Percentiles rank a stretch among this genome's conserved stretches.
These are phyloP conservation scores for Tetrao urogallus DNA, from an alignment of 2,113 vertebrate genomes.

Conservation along the genomic window DNA sequence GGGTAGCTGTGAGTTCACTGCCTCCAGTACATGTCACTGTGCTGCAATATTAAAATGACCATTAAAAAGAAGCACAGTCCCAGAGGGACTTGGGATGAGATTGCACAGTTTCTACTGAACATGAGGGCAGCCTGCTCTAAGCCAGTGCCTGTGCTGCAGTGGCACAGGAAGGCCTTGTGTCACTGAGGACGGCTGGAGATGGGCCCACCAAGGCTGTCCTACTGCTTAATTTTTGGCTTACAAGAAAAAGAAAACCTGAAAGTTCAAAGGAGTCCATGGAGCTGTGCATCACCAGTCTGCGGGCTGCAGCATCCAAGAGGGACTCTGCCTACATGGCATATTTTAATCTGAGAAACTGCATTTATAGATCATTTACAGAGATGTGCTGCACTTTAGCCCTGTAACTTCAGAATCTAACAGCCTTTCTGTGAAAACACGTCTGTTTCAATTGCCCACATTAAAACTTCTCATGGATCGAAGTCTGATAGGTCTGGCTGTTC, in stretches of 20 bases:
- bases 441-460: slow-evolving; percentile 2
- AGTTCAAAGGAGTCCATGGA: slow-evolving; percentile 62
- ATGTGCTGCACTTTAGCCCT: background rate
- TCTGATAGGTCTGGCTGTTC: background rate
- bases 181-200: background rate
- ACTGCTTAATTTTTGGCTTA: background rate
- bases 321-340: slow-evolving; percentile 12
- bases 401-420: slow-evolving; percentile 24
- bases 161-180: background rate
- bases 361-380: slow-evolving; percentile 55
- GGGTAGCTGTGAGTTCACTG: slow-evolving; percentile 62
- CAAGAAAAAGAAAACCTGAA: slow-evolving; percentile 39
- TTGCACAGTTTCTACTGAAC: background rate
- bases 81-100: slow-evolving; percentile 26
- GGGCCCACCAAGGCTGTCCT: background rate
- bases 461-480: background rate
- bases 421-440: background rate
- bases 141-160: background rate
- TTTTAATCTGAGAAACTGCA: slow-evolving; percentile 53
- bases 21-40: slow-evolving; percentile 61
- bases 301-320: slow-evolving; percentile 46
- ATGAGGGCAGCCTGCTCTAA: background rate
- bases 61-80: slow-evolving; percentile 62
- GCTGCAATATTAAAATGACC: slow-evolving; percentile 73
- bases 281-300: slow-evolving; percentile 42